Evolutionary conservation across 2,113 vertebrate genomes (phyloP).

Genomic region (Lepidothrix coronata): DNA sequence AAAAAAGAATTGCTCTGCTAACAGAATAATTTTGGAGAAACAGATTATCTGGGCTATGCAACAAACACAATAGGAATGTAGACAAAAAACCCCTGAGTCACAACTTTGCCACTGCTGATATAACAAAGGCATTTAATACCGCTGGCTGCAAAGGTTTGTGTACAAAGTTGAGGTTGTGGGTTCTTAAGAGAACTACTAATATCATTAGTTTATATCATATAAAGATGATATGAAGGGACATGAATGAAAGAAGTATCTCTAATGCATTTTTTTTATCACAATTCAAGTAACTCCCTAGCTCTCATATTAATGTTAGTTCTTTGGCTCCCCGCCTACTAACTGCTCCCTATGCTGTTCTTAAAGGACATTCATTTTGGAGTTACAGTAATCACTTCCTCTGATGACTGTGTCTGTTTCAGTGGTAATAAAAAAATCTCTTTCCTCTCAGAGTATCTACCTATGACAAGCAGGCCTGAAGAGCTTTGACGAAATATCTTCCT

Average conservation of each 20-base stretch:
- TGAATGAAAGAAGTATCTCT: background rate
- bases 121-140: background rate
- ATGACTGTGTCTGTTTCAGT: background rate
- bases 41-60: background rate
- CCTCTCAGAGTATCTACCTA: background rate
- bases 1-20: background rate
- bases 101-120: background rate
- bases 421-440: background rate
- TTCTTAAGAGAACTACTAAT: background rate
- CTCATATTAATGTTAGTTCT: background rate
- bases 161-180: rapidly evolving
- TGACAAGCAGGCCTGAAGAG: background rate
- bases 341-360: background rate
- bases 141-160: background rate
- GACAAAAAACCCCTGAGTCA: background rate
- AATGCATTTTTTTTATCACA: background rate
- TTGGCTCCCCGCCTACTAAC: background rate
- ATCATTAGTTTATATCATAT: background rate
- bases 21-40: background rate
- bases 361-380: background rate
- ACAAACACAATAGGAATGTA: background rate
- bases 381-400: background rate
- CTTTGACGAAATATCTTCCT: background rate
- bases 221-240: background rate
- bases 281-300: background rate